These are phyloP conservation scores for Drosophila equinoxialis DNA, from an alignment of 1,140 invertebrate species.

Conservation along the genomic window DNA sequence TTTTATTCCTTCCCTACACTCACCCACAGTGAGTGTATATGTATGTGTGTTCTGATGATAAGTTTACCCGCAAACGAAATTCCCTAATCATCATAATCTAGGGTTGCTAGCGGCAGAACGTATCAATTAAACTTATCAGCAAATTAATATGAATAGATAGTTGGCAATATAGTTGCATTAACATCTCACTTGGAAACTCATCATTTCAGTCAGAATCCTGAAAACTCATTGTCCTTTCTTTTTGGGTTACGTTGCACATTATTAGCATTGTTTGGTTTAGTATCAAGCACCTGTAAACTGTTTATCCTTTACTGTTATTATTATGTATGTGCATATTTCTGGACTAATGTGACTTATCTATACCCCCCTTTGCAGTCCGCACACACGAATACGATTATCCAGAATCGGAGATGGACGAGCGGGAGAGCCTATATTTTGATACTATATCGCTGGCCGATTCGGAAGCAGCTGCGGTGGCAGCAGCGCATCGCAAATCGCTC, in stretches of 20 bases:
- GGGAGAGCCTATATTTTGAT: slow-evolving; percentile 81
- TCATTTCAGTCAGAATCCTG: neutral
- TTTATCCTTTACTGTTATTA: no score
- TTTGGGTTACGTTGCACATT: no score
- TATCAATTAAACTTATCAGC: slow-evolving; percentile 12
- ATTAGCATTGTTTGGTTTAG: neutral
- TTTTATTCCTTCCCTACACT: neutral
- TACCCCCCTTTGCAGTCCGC: slow-evolving; percentile 66
- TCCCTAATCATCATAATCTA: neutral
- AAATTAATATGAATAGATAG: slow-evolving; percentile 9
- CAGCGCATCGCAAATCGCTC: slow-evolving; percentile 78
- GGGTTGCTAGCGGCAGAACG: neutral
- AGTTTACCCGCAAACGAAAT: neutral
- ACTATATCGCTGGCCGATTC: slow-evolving; percentile 82
- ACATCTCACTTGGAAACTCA: no score
- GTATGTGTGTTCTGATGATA: neutral
- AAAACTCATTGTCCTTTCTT: no score
- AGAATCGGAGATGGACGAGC: slow-evolving; percentile 82
- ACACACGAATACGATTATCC: slow-evolving; percentile 81
- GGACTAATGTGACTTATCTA: neutral
- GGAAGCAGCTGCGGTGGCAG: slow-evolving; percentile 71
- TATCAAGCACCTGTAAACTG: no score
- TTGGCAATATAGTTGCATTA: no score
- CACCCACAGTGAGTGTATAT: neutral
- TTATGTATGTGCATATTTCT: no score